Evolutionary conservation across 1,140 invertebrate genomes (phyloP), one percentile per base, ranked within the genome.

Genomic region (Portunus trituberculatus): DNA sequence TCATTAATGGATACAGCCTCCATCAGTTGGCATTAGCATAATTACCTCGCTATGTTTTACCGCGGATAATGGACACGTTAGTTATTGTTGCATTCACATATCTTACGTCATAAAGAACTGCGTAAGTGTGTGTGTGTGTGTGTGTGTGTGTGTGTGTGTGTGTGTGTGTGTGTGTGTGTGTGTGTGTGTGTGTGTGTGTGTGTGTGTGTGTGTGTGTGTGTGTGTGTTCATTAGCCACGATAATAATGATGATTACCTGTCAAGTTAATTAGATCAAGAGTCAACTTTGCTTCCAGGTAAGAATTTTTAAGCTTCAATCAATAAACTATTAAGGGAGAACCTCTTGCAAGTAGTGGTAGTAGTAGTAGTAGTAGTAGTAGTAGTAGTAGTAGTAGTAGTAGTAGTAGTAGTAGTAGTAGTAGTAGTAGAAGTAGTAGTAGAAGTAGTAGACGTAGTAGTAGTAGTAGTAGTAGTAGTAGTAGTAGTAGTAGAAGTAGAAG

Each of bases 401-500:
- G 7, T 45, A 89, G 87, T 28, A 89, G 87, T 45, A 45, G 87
- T 39, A 89, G 32, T 45, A 89, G 32, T 29, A 39, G 7, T 29
- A 89, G 32, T 48, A 89, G 87, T 29, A 88, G 86, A 2, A 88
- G 86, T 45, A 88, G 86, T 39, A 88, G 32, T 28, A 88, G 86
- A 6, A 88, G 86, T 39, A 88, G 86, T 39, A 88, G n/a, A n/a
- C n/a, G n/a, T n/a, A n/a, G n/a, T n/a, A n/a, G n/a, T n/a, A n/a
- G n/a, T n/a, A n/a, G n/a, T n/a, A n/a, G 86, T 46, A 88, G 29
- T 46, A 88, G 14, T 32, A 88, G 86, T 32, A 88, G 29, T 32
- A 88, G 86, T 88, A 32, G 86, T 88, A 88, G 86, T 32, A 88
- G 86, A 31, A 88, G 31, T 46, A 88, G 86, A 16, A 88, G 86